These are phyloP conservation scores for Oncorhynchus gorbuscha DNA, from an alignment of 2,113 vertebrate genomes.

Conservation along the genomic window DNA sequence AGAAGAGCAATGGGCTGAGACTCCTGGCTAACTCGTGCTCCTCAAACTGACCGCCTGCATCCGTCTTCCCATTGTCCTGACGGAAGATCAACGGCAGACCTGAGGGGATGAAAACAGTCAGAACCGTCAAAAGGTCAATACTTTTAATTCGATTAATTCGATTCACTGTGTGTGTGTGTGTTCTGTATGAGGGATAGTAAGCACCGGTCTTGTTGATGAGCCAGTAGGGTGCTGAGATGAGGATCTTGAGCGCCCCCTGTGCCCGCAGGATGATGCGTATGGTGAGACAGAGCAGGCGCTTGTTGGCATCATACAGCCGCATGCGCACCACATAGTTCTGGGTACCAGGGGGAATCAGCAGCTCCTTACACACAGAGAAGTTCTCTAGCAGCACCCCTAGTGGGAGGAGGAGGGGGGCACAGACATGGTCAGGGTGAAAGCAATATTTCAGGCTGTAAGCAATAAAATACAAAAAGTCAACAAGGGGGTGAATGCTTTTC, in stretches of 20 bases:
- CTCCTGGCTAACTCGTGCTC: constrained; percentile 95
- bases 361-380: constrained; percentile 89
- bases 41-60: constrained; percentile 94
- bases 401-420: neutral
- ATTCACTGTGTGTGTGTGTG: neutral
- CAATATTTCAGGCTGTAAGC: neutral
- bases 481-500: neutral
- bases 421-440: neutral
- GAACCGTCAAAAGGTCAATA: too few species aligned
- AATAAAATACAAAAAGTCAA: neutral
- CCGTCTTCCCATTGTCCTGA: constrained; percentile 90
- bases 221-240: constrained; percentile 93
- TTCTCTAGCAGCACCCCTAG: constrained; percentile 89
- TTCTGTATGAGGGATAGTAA: neutral
- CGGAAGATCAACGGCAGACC: constrained; percentile 96
- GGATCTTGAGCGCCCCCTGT: constrained; percentile 90
- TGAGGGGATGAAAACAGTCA: constrained; percentile 48
- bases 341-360: constrained; percentile 93
- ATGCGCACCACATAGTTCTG: constrained; percentile 95
- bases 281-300: constrained; percentile 86
- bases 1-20: constrained; percentile 93
- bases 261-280: constrained; percentile 91
- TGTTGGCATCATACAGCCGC: constrained; percentile 87
- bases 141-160: neutral
- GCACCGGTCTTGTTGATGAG: constrained; percentile 95